phyloP scores from a whole-genome alignment of 2,113 vertebrate genomes.

The Rattus norvegicus region DNA sequence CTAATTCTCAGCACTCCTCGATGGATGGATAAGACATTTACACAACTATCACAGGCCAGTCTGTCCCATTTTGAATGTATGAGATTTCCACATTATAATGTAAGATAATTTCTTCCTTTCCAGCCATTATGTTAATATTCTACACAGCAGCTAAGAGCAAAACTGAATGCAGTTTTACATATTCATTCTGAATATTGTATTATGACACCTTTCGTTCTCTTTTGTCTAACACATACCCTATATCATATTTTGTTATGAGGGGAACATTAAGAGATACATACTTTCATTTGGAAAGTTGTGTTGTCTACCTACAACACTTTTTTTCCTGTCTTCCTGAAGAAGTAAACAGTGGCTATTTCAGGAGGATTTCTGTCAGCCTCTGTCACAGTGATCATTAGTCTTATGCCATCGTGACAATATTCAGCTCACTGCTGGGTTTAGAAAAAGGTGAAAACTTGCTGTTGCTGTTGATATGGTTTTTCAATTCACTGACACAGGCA shows the following conservation, averaged over 20 bases:
- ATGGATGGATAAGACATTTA: not conserved
- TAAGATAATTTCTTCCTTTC: not conserved
- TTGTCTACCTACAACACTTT: not conserved
- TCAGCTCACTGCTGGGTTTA: not conserved
- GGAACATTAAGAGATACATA: not conserved
- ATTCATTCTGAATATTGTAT: not conserved
- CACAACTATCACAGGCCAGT: not conserved
- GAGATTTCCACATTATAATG: not conserved
- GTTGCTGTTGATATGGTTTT: not conserved
- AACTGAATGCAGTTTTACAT: not conserved
- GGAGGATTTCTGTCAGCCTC: not conserved
- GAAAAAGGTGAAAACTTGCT: not conserved
- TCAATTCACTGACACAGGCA: conserved; percentile 1
- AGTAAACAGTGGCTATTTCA: not conserved
- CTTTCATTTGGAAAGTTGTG: not conserved
- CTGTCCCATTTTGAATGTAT: not conserved
- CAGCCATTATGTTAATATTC: not conserved
- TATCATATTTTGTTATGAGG: not conserved
- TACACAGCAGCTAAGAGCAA: not conserved
- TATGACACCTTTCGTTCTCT: not conserved
- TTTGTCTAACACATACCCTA: not conserved
- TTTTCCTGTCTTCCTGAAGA: not conserved
- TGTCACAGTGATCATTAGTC: not conserved
- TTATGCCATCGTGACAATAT: not conserved
- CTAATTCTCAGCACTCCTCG: not conserved